phyloP scores from a whole-genome alignment of 2,888 invertebrate genomes.

The Cosmia pyralina region DNA sequence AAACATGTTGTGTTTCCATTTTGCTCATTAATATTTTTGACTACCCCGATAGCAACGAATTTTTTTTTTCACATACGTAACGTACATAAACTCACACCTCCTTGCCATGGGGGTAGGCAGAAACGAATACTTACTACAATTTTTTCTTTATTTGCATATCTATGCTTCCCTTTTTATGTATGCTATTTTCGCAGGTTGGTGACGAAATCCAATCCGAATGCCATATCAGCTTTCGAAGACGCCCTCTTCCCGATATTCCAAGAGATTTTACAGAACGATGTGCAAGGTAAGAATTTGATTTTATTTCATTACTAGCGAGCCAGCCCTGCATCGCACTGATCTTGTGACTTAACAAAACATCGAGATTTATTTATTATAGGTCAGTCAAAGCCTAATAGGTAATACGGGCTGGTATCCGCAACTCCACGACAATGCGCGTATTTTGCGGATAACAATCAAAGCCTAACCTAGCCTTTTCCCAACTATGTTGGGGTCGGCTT shows the following conservation, averaged over 20 bases:
- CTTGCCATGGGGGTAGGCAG: neutral
- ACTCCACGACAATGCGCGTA: too few relatives aligned
- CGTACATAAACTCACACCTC: too few relatives aligned
- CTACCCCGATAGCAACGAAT: too few relatives aligned
- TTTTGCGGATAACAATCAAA: too few relatives aligned
- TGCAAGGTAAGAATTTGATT: conserved; percentile 91
- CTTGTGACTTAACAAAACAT: neutral
- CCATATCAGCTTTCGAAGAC: conserved; percentile 97
- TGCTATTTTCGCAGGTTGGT: conserved; percentile 91
- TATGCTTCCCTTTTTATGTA: neutral
- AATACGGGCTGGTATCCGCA: too few relatives aligned
- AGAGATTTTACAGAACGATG: conserved; percentile 97
- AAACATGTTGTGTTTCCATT: too few relatives aligned
- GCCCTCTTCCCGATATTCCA: conserved; percentile 98
- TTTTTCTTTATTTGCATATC: neutral
- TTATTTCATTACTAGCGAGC: neutral
- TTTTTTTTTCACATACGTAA: too few relatives aligned
- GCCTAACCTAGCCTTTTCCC: too few relatives aligned
- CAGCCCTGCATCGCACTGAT: neutral
- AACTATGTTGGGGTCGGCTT: too few relatives aligned
- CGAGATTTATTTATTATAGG: too few relatives aligned
- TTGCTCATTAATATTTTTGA: too few relatives aligned
- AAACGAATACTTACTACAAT: neutral
- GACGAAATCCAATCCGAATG: conserved; percentile 94
- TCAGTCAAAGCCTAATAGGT: too few relatives aligned